Evolutionary conservation across 2,888 invertebrate genomes (phyloP), one percentile per base, ranked within the genome.

Genomic region (Troides oblongomaculatus): DNA sequence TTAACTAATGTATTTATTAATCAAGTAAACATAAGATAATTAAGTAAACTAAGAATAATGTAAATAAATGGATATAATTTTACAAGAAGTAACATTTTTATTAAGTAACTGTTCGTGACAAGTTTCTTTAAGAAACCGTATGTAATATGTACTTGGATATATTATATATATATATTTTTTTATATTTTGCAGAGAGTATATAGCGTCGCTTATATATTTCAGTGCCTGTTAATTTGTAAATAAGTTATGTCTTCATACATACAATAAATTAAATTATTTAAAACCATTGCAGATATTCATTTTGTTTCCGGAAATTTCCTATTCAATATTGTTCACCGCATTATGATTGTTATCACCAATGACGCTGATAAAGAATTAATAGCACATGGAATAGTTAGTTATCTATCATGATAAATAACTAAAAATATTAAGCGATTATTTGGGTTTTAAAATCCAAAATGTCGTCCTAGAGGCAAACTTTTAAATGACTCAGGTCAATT

Each of bases 211-310:
- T 72, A 70, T 71, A 65, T 66, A 72, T 73, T 74, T 64, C 71
- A 71, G 73, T 75, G 74, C 71, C 74, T 74, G 66, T 72, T 76
- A 57, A 73, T 72, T 73, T 70, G 60, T 70, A 70, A 39, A 70
- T 46, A 30, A 43, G 63, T 70, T 67, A 64, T 60, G 61, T 68
- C 23, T 30, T n/a, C 46, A 50, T 66, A 60, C 43, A 58, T 25
- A 56, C 64, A 59, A 70, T 62, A 68, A 39, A 68, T 8, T 57
- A 56, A n/a, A n/a, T 67, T 62, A 68, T 70, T 50, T 53, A 25
- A 58, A 62, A 56, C 56, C 8, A 21, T 14, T 6, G n/a, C 2
- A 6, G 14, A 53, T 53, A 2, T 56, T 56, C 10, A 56, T 56
- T 56, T 18, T n/a, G n/a, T 46, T 46, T 46, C 14, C 14, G 14